Base-by-base conservation (phyloP, 2,888 invertebrate species). In the Ptilodon capucinus region DNA sequence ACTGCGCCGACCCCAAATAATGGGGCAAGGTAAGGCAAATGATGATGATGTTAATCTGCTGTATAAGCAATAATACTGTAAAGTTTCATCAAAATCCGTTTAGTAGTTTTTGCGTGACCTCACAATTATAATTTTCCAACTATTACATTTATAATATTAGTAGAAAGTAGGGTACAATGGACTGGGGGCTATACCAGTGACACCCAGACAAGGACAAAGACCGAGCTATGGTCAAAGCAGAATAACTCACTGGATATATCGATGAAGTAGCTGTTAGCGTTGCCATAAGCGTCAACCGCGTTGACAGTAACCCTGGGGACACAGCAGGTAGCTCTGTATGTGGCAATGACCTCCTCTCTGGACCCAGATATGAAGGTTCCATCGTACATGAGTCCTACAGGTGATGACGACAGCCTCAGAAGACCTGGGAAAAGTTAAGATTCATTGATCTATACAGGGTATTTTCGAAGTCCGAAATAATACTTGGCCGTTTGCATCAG, bases 311-410 rank as follows among this genome's bases (percentile, higher is more conserved):
- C 91, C 42, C 93, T 91, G 0, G 95, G 93, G 5, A 94, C 91
- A 73, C 96, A 97, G 73, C 96, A 97, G 0, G 94, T 94, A 0
- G 95, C 93, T 14, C 94, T 91, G 74, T 95, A 96, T 2, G 92
- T 92, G 0, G 95, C 94, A 11, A 86, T 86, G 0, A 96, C 92
- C 25, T 93, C 92, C 23, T 94, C 93, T 23, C 92, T 92, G 0
- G 94, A 93, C 1, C 96, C 96, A 0, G 95, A 88, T 7, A 93
- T 92, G 71, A 94, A 96, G 63, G 79, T 92, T 34, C 91, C 87
- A 23, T 92, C 92, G 63, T 95, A 92, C 40, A 92, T 86, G 23
- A 96, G 65, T 0, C 95, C 95, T 14, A 86, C 67, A 0, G 94
- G 94, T 0, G 88, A 85, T 0, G 93, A 92, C 9, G 91, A 87